Evolutionary conservation across 2,797 vertebrate species (phyloP), one percentile per base, ranked within the genome.

Genomic region (Pempheris klunzingeri): DNA sequence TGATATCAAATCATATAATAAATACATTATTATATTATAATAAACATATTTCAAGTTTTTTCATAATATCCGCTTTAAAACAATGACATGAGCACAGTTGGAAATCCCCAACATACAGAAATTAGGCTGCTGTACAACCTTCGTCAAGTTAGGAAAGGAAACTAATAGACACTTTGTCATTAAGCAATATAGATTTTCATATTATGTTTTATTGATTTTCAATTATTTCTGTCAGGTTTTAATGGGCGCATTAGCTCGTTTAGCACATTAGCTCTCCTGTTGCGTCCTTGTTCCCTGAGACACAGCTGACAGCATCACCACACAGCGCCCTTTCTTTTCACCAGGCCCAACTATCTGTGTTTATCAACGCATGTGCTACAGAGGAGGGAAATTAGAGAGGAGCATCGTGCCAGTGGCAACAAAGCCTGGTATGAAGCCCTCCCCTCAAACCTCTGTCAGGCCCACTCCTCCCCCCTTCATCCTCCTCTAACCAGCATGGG

Each of bases 401-500:
- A 82, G 76, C 80, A 74, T 73, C 81, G 43, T 66, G 86, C 87
- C 87, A 82, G 74, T 15, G 54, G 87, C 89, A 90, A 92, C 87
- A 91, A 90, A 91, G 85, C 65, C 69, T 12, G 44, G 81, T 80
- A 74, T 65, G 61, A 88, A 88, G 77, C 60, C 81, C 80, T 80
- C 66, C 69, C 78, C 70, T 86, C 70, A 80, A 85, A 82, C 75
- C 81, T 63, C 69, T 53, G 50, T 64, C 57, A 78, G 66, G 72
- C 44, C 74, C 74, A 22, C 63, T 63, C 81, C 80, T 41, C 69
- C 80, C 77, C 50, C 52, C 39, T 28, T 26, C 70, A 28, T 41
- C 58, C 77, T 69, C 70, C 67, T 81, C 71, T 55, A 81, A 85
- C 66, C 78, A 82, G 71, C 84, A 83, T 74, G 81, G 84, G 83